Conservation (phyloP, 2,888 invertebrate genomes). For the Noctua janthe region DNA sequence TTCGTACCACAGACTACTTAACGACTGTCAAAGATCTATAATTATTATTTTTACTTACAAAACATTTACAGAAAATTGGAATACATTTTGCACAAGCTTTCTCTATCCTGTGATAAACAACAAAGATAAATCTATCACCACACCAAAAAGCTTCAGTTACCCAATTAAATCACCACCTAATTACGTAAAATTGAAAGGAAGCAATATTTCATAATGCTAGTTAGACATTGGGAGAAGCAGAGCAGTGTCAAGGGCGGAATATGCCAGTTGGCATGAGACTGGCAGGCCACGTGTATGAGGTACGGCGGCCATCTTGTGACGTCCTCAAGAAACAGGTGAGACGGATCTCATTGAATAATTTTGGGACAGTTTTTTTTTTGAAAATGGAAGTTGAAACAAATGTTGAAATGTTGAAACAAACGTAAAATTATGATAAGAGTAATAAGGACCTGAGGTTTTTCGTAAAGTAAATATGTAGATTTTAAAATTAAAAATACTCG, state of each 20-base stretch:
- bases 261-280: constrained; percentile 68
- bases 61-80: too few relatives aligned
- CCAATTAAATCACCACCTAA: constrained; percentile 27
- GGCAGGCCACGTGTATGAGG: constrained; percentile 66
- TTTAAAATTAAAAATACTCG: too few relatives aligned
- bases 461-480: too few relatives aligned
- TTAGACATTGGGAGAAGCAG: constrained; percentile 56
- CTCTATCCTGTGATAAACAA: not conserved
- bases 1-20: too few relatives aligned
- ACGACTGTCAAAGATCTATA: too few relatives aligned
- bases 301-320: constrained; percentile 51
- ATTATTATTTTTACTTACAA: too few relatives aligned
- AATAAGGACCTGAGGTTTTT: too few relatives aligned
- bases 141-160: not conserved
- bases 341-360: constrained; percentile 37
- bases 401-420: too few relatives aligned
- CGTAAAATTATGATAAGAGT: too few relatives aligned
- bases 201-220: constrained; percentile 54
- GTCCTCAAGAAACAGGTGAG: constrained; percentile 42
- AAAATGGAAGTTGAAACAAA: not conserved
- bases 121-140: not conserved
- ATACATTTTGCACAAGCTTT: too few relatives aligned
- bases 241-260: constrained; percentile 72
- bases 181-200: constrained; percentile 54
- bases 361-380: not conserved